Percentiles rank a stretch among this genome's conserved stretches.
Conservation (phyloP, 2,888 invertebrate genomes). For the Ecdyonurus torrentis region DNA sequence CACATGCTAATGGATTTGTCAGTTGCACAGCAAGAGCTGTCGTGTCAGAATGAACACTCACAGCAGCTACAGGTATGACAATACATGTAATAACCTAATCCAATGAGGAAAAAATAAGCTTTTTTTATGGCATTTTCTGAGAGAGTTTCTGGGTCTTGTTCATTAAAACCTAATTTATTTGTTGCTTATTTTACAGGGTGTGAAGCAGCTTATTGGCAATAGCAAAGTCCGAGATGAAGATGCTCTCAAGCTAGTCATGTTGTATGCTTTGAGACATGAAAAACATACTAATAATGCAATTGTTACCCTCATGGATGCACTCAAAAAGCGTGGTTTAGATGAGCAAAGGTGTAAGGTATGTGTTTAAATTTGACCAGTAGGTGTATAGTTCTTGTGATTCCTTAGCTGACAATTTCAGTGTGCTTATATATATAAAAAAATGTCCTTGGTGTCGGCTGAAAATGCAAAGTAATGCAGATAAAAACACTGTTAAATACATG, state of each 20-base stretch:
- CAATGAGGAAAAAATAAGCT: slow-evolving; percentile 2
- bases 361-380: too few relatives aligned
- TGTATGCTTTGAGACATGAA: slow-evolving; percentile 90
- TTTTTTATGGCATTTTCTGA: background rate
- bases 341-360: slow-evolving; percentile 32
- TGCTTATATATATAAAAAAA: too few relatives aligned
- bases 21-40: slow-evolving; percentile 83
- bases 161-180: background rate
- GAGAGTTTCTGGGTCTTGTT: background rate
- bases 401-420: too few relatives aligned
- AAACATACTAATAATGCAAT: slow-evolving; percentile 74
- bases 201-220: slow-evolving; percentile 60
- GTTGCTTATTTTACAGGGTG: slow-evolving; percentile 32
- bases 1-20: slow-evolving; percentile 75
- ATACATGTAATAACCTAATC: too few relatives aligned
- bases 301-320: slow-evolving; percentile 50
- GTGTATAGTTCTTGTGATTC: too few relatives aligned
- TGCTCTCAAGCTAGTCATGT: slow-evolving; percentile 69
- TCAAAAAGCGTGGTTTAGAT: slow-evolving; percentile 54
- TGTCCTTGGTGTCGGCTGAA: too few relatives aligned
- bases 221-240: slow-evolving; percentile 59
- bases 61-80: slow-evolving; percentile 43
- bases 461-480: too few relatives aligned
- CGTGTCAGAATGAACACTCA: slow-evolving; percentile 71
- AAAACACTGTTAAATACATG: too few relatives aligned